Evolutionary conservation across 2,888 invertebrate species (phyloP).

Genomic region (Himalopsyche tibetana): DNA sequence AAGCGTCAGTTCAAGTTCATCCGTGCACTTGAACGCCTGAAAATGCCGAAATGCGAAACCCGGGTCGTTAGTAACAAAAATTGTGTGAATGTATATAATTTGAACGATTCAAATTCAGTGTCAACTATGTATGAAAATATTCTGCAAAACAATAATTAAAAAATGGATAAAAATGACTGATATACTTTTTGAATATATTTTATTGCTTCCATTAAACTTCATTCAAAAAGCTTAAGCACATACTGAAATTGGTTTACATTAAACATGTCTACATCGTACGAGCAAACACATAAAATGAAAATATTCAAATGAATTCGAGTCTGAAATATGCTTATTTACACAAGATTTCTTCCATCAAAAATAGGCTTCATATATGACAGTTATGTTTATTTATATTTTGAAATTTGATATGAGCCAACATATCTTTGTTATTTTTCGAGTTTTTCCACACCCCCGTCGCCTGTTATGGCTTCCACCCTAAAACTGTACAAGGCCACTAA

Average conservation of each 20-base stretch:
- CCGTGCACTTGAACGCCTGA: no score
- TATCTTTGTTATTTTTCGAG: slow-evolving; percentile 25
- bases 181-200: no score
- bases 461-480: neutral
- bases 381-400: slow-evolving; percentile 30
- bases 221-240: neutral
- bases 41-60: no score
- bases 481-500: slow-evolving; percentile 15
- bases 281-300: neutral
- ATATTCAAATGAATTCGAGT: slow-evolving; percentile 8
- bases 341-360: slow-evolving; percentile 24
- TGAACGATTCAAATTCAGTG: no score
- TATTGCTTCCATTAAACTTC: neutral
- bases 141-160: no score
- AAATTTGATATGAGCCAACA: slow-evolving; percentile 12
- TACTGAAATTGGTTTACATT: neutral
- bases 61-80: no score
- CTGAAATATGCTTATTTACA: neutral
- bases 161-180: no score
- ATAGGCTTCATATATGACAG: slow-evolving; percentile 13
- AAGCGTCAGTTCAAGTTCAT: no score
- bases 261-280: neutral
- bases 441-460: neutral
- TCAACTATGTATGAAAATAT: no score
- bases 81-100: no score